Evolutionary conservation across 2,113 vertebrate species (phyloP).

Genomic region (Elephas maximus): DNA sequence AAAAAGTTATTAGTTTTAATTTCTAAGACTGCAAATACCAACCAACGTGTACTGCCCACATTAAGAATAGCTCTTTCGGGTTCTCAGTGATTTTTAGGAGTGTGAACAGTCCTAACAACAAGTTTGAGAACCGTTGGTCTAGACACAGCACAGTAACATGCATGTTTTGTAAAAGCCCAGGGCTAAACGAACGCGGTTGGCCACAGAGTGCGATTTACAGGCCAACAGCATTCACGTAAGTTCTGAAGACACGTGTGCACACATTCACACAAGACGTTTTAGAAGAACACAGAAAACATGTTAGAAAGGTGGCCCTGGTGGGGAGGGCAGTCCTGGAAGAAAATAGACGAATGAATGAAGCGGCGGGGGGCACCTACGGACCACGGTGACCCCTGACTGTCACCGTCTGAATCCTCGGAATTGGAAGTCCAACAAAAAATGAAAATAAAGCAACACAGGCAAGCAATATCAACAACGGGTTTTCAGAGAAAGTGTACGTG

Average conservation of each 20-base stretch:
- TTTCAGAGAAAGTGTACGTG: fast-evolving
- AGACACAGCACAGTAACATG: background rate
- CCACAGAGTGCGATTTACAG: background rate
- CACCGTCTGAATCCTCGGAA: fast-evolving
- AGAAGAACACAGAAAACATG: too few relatives aligned
- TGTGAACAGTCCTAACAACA: background rate
- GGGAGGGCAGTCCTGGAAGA: background rate
- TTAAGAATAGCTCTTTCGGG: background rate
- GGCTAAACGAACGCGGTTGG: background rate
- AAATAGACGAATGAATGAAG: background rate
- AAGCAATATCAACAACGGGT: fast-evolving
- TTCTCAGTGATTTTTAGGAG: background rate
- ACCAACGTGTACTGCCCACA: background rate
- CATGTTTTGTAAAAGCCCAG: background rate
- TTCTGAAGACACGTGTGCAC: background rate
- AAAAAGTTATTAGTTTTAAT: background rate
- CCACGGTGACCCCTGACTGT: fast-evolving
- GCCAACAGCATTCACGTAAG: background rate
- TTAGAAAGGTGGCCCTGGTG: background rate
- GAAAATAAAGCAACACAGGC: background rate
- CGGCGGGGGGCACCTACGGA: too few relatives aligned
- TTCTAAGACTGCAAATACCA: background rate
- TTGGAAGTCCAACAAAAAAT: background rate
- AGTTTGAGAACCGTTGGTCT: background rate
- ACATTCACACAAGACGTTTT: background rate